A percentile compares a stretch with the other conserved stretches of the same genome.
These are phyloP conservation scores for Drosophila mimica DNA, from an alignment of 2,888 invertebrate species.

Conservation along the genomic window DNA sequence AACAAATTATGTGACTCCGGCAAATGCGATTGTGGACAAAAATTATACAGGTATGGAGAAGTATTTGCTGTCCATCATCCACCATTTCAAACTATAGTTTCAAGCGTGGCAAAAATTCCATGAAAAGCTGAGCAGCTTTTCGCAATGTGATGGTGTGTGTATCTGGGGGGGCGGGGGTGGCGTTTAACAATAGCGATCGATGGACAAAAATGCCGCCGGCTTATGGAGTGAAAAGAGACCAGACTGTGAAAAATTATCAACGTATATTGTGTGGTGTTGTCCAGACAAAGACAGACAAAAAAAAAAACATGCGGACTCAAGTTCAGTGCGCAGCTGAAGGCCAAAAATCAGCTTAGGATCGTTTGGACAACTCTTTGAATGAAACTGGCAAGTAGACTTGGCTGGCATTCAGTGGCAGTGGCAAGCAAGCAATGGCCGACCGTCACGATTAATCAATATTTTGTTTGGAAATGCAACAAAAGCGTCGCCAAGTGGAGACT, in stretches of 20 bases:
- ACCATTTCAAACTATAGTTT: neutral
- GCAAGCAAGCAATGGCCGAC: conserved; percentile 56
- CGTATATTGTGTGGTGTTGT: conserved; percentile 38
- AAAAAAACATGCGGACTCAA: conserved; percentile 7
- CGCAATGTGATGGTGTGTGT: conserved; percentile 14
- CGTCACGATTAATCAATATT: conserved; percentile 79
- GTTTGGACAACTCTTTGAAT: conserved; percentile 64
- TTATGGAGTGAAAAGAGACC: conserved; percentile 33
- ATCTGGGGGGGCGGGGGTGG: neutral
- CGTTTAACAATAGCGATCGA: conserved; percentile 42
- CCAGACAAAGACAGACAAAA: conserved; percentile 53
- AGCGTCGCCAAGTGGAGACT: conserved; percentile 65
- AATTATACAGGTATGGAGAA: conserved; percentile 11
- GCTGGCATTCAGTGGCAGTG: conserved; percentile 14
- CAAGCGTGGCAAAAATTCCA: conserved; percentile 36
- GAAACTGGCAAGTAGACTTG: conserved; percentile 20
- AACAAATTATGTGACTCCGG: conserved; percentile 49
- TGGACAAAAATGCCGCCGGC: conserved; percentile 51
- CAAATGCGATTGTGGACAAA: conserved; percentile 61
- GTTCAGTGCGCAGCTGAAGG: conserved; percentile 48
- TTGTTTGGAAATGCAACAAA: conserved; percentile 78
- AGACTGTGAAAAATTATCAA: conserved; percentile 50
- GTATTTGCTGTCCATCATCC: conserved; percentile 19
- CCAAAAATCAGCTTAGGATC: conserved; percentile 75
- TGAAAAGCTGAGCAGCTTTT: conserved; percentile 40